These are phyloP conservation scores for Drosophila prostipennis DNA, from an alignment of 2,888 invertebrate species.

Conservation along the genomic window DNA sequence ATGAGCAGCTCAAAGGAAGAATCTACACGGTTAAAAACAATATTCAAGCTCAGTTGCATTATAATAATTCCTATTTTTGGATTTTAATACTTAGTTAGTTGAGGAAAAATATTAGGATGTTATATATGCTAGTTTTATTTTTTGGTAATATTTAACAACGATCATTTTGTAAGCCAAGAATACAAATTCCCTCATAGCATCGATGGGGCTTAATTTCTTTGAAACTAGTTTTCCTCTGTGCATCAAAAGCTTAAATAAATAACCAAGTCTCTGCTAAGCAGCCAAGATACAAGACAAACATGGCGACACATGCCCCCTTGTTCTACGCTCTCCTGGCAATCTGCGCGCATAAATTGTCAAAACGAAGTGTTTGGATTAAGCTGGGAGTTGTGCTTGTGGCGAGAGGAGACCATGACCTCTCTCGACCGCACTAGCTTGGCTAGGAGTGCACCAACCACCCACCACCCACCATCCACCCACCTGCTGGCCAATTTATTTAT, in stretches of 20 bases:
- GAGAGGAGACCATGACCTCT: conserved; percentile 14
- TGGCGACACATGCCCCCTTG: conserved; percentile 50
- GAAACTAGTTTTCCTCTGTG: conserved; percentile 5
- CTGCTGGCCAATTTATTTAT: conserved; percentile 74
- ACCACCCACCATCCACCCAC: conserved; percentile 26
- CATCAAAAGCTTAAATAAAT: conserved; percentile 50
- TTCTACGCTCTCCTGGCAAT: conserved; percentile 25
- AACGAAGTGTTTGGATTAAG: conserved; percentile 69
- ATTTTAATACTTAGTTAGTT: too few relatives aligned
- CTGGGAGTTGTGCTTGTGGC: conserved; percentile 30
- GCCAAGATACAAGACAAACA: conserved; percentile 61
- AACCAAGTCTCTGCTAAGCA: conserved; percentile 48
- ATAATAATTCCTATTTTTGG: not conserved
- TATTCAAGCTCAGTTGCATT: not conserved
- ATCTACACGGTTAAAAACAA: not conserved
- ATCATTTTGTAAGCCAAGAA: too few relatives aligned
- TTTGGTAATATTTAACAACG: too few relatives aligned
- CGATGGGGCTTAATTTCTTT: too few relatives aligned
- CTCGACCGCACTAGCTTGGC: conserved; percentile 1
- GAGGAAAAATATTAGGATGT: too few relatives aligned
- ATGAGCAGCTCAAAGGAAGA: not conserved
- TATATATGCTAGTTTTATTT: too few relatives aligned
- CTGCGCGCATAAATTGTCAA: conserved; percentile 67
- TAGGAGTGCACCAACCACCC: conserved; percentile 14
- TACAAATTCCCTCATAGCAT: too few relatives aligned